These are phyloP conservation scores for Rhinoptilus africanus DNA, from an alignment of 2,113 vertebrate species.

Conservation along the genomic window DNA sequence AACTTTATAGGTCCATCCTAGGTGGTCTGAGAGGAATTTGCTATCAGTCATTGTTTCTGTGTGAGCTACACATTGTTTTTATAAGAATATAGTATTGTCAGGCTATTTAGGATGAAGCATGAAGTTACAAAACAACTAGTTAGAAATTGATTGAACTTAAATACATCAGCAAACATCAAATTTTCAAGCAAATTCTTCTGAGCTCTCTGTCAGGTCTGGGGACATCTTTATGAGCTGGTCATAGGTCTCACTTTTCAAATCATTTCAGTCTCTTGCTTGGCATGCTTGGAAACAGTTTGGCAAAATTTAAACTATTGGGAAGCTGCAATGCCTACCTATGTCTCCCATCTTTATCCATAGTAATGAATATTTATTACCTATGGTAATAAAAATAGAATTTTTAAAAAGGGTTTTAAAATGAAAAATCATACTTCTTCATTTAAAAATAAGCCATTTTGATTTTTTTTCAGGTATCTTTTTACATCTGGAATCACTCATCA, in stretches of 20 bases:
- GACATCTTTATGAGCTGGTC: neutral
- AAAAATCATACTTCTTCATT: neutral
- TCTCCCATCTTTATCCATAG: neutral
- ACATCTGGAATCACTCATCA: neutral
- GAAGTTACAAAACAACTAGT: neutral
- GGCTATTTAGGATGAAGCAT: neutral
- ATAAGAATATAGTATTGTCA: neutral
- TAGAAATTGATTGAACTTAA: neutral
- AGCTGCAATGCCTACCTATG: neutral
- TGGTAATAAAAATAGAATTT: neutral
- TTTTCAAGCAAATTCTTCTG: neutral
- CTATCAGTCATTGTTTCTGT: neutral
- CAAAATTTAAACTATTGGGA: neutral
- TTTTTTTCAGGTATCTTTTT: neutral
- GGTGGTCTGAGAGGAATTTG: neutral
- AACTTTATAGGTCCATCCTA: neutral
- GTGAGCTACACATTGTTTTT: neutral
- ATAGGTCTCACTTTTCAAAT: neutral
- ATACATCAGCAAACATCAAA: neutral
- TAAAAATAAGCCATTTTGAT: neutral
- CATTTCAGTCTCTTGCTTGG: neutral
- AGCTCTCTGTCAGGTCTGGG: neutral
- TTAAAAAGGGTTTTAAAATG: rapidly evolving
- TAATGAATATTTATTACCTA: neutral
- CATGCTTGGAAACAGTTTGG: neutral